phyloP scores from a whole-genome alignment of 92 coral and sea anemone genomes.

The Isaurus tuberculatus region DNA sequence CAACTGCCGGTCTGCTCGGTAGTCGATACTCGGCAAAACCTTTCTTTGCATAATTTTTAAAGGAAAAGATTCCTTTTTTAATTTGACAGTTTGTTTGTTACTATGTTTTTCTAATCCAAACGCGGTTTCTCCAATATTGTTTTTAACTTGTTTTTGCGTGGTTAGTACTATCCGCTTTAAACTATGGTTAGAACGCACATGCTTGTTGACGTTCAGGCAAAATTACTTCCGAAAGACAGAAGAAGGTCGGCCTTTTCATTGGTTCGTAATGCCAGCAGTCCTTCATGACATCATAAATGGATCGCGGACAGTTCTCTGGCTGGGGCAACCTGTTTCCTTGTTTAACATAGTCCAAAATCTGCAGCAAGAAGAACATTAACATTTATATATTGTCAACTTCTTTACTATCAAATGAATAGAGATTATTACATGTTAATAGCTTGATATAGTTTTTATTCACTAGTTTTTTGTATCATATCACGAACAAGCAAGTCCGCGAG shows the following conservation, averaged over 20 bases:
- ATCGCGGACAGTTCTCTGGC: constrained; percentile 77
- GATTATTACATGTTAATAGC: neutral
- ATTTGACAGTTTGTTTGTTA: no score
- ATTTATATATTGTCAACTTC: neutral
- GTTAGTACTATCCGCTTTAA: no score
- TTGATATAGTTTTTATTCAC: neutral
- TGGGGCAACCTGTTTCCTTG: constrained; percentile 66
- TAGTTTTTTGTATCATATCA: no score
- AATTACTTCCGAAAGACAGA: constrained; percentile 44
- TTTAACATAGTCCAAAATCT: constrained; percentile 68
- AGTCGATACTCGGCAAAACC: no score
- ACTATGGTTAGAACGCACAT: neutral
- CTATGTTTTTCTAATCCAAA: no score
- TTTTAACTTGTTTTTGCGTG: no score
- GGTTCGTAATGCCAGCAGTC: constrained; percentile 78
- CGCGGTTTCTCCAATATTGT: no score
- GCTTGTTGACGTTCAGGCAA: constrained; percentile 26
- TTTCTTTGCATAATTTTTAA: no score
- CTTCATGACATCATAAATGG: constrained; percentile 63
- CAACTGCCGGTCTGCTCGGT: no score
- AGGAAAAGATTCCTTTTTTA: no score
- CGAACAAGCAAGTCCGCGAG: no score
- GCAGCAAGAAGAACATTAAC: neutral
- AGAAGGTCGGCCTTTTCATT: constrained; percentile 63
- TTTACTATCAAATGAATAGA: neutral